Evolutionary conservation across 1,140 invertebrate species (phyloP).

Genomic region (Thaumatotibia leucotreta): DNA sequence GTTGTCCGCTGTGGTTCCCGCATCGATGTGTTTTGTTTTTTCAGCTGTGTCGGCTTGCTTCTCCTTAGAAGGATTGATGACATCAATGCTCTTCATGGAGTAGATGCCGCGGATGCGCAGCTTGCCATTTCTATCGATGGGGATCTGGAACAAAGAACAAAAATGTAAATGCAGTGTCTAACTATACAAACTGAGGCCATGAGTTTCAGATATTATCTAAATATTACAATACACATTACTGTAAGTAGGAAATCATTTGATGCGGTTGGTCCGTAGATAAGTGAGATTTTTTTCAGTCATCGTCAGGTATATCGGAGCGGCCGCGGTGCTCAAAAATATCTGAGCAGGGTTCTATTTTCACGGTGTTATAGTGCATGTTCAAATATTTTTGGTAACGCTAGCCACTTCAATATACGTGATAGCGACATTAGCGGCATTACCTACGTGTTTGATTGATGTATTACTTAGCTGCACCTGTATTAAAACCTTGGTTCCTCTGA

Average conservation of each 20-base stretch:
- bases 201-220: neutral
- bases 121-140: slow-evolving; percentile 66
- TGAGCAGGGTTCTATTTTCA: no score
- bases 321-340: no score
- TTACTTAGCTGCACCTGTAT: neutral
- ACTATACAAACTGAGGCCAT: neutral
- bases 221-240: neutral
- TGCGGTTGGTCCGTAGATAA: no score
- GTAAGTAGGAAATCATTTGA: no score
- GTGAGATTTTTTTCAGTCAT: no score
- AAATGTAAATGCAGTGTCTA: slow-evolving; percentile 24
- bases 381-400: no score
- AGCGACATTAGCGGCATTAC: no score
- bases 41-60: slow-evolving; percentile 28
- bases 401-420: neutral
- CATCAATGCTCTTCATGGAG: slow-evolving; percentile 42
- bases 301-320: no score
- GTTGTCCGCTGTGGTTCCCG: slow-evolving; percentile 39
- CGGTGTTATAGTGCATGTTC: no score
- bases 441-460: no score
- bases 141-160: slow-evolving; percentile 60
- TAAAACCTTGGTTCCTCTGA: neutral
- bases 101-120: slow-evolving; percentile 55
- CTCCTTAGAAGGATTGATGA: slow-evolving; percentile 30
- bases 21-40: slow-evolving; percentile 29